A percentile compares a stretch with the other conserved stretches of the same genome.
Conservation (phyloP, 2,797 vertebrate species). For the Sebastiscus albofasciatus region DNA sequence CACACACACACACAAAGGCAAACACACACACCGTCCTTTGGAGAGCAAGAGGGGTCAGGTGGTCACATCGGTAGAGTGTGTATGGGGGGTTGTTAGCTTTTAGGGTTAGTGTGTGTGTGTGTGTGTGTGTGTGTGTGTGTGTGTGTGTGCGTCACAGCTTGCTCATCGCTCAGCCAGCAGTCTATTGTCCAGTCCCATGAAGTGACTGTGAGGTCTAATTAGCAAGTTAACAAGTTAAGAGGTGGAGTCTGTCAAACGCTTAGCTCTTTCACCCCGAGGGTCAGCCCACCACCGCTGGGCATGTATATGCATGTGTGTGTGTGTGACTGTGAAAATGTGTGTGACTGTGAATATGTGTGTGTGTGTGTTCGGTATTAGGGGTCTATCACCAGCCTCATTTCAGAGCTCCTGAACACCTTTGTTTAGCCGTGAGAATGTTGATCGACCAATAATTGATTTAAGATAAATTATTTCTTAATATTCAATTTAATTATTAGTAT, state of each 20-base stretch:
- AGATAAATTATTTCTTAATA: background rate
- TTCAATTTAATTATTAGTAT: background rate
- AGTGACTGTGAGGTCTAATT: constrained; percentile 87
- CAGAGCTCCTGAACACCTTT: background rate
- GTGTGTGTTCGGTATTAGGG: background rate
- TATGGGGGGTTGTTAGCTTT: constrained; percentile 75
- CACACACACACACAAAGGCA: constrained; percentile 1
- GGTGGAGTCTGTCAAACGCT: constrained; percentile 89
- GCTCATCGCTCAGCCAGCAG: constrained; percentile 76
- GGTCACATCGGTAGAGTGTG: constrained; percentile 68
- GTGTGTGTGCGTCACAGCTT: constrained; percentile 33
- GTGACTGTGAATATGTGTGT: constrained; percentile 24
- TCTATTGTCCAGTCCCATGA: constrained; percentile 78
- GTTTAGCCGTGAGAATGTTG: background rate
- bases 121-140: background rate
- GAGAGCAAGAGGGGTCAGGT: constrained; percentile 75
- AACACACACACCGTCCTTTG: constrained; percentile 53
- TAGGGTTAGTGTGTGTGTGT: constrained; percentile 46
- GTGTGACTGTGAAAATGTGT: constrained; percentile 12
- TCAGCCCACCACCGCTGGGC: constrained; percentile 73
- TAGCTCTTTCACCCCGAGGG: constrained; percentile 85
- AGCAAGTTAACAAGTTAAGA: constrained; percentile 92
- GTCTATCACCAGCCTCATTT: background rate
- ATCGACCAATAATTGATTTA: background rate
- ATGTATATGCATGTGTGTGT: constrained; percentile 53